Percentiles rank a stretch among this genome's conserved stretches.
Conservation (phyloP, 2,797 vertebrate species). For the Xiphorhynchus erythropygius region DNA sequence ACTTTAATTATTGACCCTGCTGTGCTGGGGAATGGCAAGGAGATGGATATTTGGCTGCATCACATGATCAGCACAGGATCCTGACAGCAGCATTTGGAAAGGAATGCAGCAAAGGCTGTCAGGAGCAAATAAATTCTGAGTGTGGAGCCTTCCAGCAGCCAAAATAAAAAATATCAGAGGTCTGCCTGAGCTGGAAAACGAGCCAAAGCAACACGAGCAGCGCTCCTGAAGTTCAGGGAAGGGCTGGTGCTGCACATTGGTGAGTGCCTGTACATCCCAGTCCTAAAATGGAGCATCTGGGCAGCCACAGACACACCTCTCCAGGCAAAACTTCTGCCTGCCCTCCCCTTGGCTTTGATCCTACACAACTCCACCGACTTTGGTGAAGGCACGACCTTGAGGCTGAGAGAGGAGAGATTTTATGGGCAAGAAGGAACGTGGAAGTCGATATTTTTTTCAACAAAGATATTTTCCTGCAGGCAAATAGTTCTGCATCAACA, state of each 20-base stretch:
- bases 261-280: background rate
- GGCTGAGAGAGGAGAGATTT: background rate
- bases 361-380: background rate
- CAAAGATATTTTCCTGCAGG: background rate
- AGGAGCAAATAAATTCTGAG: background rate
- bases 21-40: background rate
- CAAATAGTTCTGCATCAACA: background rate
- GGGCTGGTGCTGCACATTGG: background rate
- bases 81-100: background rate
- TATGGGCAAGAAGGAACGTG: background rate
- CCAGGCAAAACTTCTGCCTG: background rate
- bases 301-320: background rate
- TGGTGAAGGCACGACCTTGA: background rate
- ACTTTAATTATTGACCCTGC: slow-evolving; percentile 55
- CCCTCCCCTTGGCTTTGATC: background rate
- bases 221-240: background rate
- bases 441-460: background rate
- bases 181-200: background rate
- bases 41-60: background rate
- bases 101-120: background rate
- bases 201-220: background rate
- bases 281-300: background rate
- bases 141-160: background rate
- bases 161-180: background rate
- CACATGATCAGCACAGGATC: background rate